These are phyloP conservation scores for Taeniopygia guttata DNA, from an alignment of 2,797 vertebrate species.

Conservation along the genomic window DNA sequence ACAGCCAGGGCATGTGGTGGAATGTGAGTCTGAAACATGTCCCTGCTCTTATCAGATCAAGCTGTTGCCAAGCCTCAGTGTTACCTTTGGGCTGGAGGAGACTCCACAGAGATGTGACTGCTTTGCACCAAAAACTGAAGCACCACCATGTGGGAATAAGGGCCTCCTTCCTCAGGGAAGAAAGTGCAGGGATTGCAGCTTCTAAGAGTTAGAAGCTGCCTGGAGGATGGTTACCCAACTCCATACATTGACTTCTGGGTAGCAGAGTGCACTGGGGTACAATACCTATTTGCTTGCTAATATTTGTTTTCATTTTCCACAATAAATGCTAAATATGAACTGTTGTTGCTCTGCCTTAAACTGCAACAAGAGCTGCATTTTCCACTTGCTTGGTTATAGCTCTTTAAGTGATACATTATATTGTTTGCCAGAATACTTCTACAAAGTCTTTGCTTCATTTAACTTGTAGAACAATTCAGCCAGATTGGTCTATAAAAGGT, in stretches of 20 bases:
- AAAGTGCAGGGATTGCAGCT: neutral
- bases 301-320: constrained; percentile 47
- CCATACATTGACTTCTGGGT: neutral
- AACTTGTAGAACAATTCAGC: constrained; percentile 53
- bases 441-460: constrained; percentile 56
- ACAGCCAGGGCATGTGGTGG: neutral
- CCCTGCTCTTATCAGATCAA: neutral
- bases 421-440: constrained; percentile 64
- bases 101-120: neutral
- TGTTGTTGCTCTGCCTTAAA: neutral
- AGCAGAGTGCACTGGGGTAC: neutral
- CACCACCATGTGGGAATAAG: neutral
- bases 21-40: fast-evolving
- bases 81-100: neutral
- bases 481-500: constrained; percentile 73
- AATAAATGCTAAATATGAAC: constrained; percentile 29
- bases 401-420: constrained; percentile 71
- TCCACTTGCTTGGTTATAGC: constrained; percentile 69
- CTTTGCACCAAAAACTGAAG: neutral
- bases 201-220: neutral
- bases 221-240: neutral
- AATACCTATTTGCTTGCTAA: neutral
- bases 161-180: neutral
- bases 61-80: neutral
- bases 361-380: constrained; percentile 54